phyloP scores from a whole-genome alignment of 2,888 invertebrate species.

The Tipula helvola region DNA sequence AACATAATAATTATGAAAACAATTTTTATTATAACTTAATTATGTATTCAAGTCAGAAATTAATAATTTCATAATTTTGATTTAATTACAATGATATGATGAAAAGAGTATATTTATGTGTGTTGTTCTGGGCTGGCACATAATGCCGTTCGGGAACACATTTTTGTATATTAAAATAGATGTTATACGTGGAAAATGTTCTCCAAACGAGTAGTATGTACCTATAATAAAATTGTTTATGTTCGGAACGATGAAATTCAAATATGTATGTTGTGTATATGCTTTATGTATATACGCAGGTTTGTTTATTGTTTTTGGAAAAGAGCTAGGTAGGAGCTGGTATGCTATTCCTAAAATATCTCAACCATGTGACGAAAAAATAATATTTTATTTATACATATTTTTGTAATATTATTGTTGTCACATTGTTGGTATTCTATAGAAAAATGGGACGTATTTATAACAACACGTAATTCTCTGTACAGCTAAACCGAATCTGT shows the following conservation, averaged over 20 bases:
- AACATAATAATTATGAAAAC: neutral
- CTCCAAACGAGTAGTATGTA: neutral
- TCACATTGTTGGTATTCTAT: too few species aligned
- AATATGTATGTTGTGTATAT: neutral
- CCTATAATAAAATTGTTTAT: neutral
- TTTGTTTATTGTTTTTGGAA: too few species aligned
- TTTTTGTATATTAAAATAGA: neutral
- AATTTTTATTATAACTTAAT: neutral
- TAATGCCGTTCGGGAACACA: neutral
- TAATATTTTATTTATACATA: too few species aligned
- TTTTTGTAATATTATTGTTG: too few species aligned
- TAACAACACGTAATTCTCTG: too few species aligned
- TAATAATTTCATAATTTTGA: neutral
- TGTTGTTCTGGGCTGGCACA: neutral
- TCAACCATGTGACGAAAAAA: too few species aligned
- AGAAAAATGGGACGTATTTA: too few species aligned
- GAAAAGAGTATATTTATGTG: neutral
- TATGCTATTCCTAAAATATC: too few species aligned
- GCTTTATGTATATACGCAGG: too few species aligned
- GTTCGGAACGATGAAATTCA: neutral
- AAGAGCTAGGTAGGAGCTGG: too few species aligned
- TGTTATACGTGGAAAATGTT: too few species aligned
- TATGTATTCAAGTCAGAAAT: neutral
- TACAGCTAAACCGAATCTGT: too few species aligned
- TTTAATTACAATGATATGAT: neutral